Conservation (phyloP, 2,113 vertebrate species). For the Nymphicus hollandicus region DNA sequence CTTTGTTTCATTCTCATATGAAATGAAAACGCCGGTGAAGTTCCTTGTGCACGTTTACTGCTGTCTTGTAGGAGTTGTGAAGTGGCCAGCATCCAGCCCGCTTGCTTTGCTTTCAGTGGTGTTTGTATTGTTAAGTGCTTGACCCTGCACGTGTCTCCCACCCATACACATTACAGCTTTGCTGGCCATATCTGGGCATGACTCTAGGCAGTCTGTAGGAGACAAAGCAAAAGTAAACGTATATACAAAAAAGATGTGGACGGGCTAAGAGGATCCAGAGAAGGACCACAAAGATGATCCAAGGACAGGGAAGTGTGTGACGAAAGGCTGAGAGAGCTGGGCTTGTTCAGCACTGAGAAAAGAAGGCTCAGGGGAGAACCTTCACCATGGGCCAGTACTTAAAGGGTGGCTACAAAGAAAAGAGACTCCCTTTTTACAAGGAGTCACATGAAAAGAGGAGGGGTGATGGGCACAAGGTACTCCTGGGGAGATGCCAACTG, state of each 20-base stretch:
- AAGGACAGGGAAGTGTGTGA: background rate
- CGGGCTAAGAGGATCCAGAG: background rate
- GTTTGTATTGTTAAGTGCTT: background rate
- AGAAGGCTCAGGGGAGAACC: background rate
- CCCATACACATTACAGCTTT: accelerated
- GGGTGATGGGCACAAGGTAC: background rate
- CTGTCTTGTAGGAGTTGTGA: background rate
- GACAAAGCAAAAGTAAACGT: background rate
- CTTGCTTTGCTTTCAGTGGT: background rate
- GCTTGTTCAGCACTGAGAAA: background rate
- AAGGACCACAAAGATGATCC: background rate
- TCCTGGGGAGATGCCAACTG: background rate
- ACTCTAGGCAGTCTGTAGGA: background rate
- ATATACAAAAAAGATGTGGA: background rate
- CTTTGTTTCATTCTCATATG: background rate
- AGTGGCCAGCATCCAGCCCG: background rate
- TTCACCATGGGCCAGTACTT: background rate
- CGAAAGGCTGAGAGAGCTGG: background rate
- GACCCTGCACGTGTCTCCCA: background rate
- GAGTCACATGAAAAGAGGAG: background rate
- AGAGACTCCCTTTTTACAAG: background rate
- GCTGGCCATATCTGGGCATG: background rate
- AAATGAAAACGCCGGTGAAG: background rate
- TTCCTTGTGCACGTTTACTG: background rate
- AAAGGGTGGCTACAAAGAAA: background rate